Evolutionary conservation across 1,140 invertebrate species (phyloP).

Genomic region (Drosophila grimshawi): DNA sequence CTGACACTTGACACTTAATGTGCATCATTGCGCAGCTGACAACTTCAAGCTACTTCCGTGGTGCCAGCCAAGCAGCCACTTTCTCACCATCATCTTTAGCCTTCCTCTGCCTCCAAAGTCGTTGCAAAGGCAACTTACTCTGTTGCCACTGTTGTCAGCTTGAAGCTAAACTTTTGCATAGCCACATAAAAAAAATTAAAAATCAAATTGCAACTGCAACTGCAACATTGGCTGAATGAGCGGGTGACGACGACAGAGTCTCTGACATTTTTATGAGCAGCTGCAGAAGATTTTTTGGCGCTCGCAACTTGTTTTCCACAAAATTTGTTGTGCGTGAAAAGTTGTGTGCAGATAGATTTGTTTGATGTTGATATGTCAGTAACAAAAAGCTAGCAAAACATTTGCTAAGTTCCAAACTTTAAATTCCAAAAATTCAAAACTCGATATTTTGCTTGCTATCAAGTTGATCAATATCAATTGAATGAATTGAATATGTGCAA

Average conservation of each 20-base stretch:
- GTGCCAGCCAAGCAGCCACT: slow-evolving; percentile 63
- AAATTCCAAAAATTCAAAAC: slow-evolving; percentile 18
- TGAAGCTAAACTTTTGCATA: slow-evolving; percentile 69
- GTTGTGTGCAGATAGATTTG: slow-evolving; percentile 31
- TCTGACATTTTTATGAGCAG: slow-evolving; percentile 77
- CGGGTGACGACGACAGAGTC: slow-evolving; percentile 4
- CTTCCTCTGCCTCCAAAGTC: background rate
- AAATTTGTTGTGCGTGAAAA: slow-evolving; percentile 78
- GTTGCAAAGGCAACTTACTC: slow-evolving; percentile 8
- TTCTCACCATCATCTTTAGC: slow-evolving; percentile 4
- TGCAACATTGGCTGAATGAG: slow-evolving; percentile 34
- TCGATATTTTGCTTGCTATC: background rate
- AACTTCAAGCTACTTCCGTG: slow-evolving; percentile 81
- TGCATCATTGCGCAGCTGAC: slow-evolving; percentile 81
- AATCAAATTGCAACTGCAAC: slow-evolving; percentile 68
- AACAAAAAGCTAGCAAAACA: slow-evolving; percentile 11
- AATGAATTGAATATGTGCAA: slow-evolving; percentile 7
- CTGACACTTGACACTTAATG: slow-evolving; percentile 80
- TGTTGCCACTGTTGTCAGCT: slow-evolving; percentile 36
- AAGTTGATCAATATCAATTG: slow-evolving; percentile 28
- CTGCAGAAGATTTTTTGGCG: slow-evolving; percentile 70
- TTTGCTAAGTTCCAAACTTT: background rate
- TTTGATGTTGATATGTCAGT: slow-evolving; percentile 44
- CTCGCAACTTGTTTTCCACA: slow-evolving; percentile 61
- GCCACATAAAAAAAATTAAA: slow-evolving; percentile 74